Percentiles rank a stretch among this genome's conserved stretches.
Evolutionary conservation across 2,113 vertebrate genomes (phyloP).

Genomic region (Brevimyrus niger): DNA sequence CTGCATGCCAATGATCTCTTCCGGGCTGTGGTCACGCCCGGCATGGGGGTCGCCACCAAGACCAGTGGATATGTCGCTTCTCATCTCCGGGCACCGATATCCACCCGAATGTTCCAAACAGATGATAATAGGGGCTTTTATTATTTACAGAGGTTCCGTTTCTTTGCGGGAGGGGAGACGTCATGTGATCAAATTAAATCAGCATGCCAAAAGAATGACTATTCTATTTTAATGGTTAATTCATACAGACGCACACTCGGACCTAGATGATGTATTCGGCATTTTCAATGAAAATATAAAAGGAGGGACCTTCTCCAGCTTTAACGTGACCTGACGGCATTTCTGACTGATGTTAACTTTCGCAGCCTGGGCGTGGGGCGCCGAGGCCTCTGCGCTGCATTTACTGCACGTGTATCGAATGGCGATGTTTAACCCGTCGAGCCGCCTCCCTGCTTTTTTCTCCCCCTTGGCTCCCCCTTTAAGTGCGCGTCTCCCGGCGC

Average conservation of each 20-base stretch:
- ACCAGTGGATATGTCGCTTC: not conserved
- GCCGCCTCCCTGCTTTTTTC: not conserved
- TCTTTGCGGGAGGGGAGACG: not conserved
- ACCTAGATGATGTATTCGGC: not conserved
- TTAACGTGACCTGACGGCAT: not conserved
- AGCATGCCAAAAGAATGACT: not conserved
- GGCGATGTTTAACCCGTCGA: not conserved
- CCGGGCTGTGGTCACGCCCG: not conserved
- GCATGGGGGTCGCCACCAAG: not conserved
- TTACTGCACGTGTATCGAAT: not conserved
- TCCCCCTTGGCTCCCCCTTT: not conserved
- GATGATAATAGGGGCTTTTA: not conserved
- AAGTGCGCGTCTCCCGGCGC: not conserved
- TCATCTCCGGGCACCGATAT: not conserved
- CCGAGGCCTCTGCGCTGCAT: not conserved
- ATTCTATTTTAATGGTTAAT: not conserved
- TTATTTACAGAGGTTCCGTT: not conserved
- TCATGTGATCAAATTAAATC: not conserved
- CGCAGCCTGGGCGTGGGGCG: not conserved
- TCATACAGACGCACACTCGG: not conserved
- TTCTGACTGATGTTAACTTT: not conserved
- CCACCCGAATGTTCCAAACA: not conserved
- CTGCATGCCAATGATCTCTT: not conserved
- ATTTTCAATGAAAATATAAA: not conserved
- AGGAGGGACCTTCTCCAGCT: not conserved